A percentile compares a stretch with the other conserved stretches of the same genome.
phyloP scores from a whole-genome alignment of 2,113 vertebrate genomes.

The Burhinus bistriatus region DNA sequence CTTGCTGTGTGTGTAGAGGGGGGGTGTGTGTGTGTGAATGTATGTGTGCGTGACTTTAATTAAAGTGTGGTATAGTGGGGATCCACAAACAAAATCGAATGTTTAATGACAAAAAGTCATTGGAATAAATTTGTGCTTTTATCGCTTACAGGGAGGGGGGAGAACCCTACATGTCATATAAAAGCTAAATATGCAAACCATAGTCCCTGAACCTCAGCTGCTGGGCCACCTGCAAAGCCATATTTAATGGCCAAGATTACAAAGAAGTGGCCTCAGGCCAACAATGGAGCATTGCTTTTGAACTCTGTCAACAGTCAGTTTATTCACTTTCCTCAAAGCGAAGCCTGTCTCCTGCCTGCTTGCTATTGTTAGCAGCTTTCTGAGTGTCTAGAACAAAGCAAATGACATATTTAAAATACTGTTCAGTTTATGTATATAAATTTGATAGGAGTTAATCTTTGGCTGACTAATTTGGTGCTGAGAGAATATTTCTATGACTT shows the following conservation, averaged over 20 bases:
- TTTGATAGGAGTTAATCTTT: conserved; percentile 48
- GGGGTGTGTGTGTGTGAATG: not conserved
- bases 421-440: conserved; percentile 44
- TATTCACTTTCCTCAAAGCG: conserved; percentile 79
- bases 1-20: conserved; percentile 4
- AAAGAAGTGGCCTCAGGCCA: conserved; percentile 78
- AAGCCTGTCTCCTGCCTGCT: conserved; percentile 64
- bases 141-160: conserved; percentile 60
- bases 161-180: conserved; percentile 56
- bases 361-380: conserved; percentile 74
- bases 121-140: conserved; percentile 72
- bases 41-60: conserved; percentile 4
- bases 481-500: not conserved
- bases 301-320: conserved; percentile 80
- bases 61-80: conserved; percentile 27
- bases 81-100: conserved; percentile 48
- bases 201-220: conserved; percentile 72
- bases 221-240: conserved; percentile 78
- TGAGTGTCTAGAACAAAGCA: conserved; percentile 74
- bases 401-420: conserved; percentile 62
- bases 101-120: conserved; percentile 68
- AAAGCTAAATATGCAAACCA: conserved; percentile 77
- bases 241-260: conserved; percentile 80
- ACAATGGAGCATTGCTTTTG: conserved; percentile 74
- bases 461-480: not conserved